Evolutionary conservation across 1,140 invertebrate genomes (phyloP).

Genomic region (Rhizoglyphus robini): DNA sequence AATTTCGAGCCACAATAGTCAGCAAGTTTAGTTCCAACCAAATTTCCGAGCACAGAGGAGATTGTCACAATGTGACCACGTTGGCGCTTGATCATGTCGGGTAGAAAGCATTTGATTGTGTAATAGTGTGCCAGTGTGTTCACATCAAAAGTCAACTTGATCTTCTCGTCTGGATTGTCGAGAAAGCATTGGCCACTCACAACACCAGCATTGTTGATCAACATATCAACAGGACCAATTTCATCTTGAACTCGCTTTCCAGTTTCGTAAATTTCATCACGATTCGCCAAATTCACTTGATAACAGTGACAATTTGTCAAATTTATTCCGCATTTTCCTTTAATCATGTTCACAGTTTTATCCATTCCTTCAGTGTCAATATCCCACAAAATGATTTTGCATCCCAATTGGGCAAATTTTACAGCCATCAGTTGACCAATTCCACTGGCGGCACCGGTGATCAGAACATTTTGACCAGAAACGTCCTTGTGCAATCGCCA

Average conservation of each 20-base stretch:
- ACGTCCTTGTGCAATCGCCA: conserved; percentile 33
- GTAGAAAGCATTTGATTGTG: conserved; percentile 50
- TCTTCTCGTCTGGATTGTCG: conserved; percentile 58
- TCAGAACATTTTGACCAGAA: conserved; percentile 25
- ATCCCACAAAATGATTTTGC: conserved; percentile 31
- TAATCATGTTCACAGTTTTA: conserved; percentile 22
- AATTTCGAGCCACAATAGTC: conserved; percentile 94
- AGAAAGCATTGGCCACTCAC: conserved; percentile 68
- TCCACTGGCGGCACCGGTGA: conserved; percentile 31
- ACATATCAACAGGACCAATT: conserved; percentile 67
- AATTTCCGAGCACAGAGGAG: conserved; percentile 75
- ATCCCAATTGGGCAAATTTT: conserved; percentile 27
- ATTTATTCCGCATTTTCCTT: conserved; percentile 29
- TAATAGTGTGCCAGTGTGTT: conserved; percentile 52
- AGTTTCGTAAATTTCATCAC: conserved; percentile 62
- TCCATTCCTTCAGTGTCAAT: conserved; percentile 25
- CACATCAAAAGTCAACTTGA: conserved; percentile 48
- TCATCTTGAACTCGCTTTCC: conserved; percentile 63
- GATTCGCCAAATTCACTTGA: conserved; percentile 53
- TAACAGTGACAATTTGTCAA: conserved; percentile 32
- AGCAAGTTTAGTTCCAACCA: conserved; percentile 64
- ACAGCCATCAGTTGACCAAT: conserved; percentile 29
- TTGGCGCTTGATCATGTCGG: conserved; percentile 51
- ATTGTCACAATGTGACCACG: conserved; percentile 79
- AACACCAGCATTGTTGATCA: conserved; percentile 89